Evolutionary conservation across 64 coral and sea anemone species (phyloP), one percentile per base, ranked within the genome.

Genomic region (Platygyra sinensis): DNA sequence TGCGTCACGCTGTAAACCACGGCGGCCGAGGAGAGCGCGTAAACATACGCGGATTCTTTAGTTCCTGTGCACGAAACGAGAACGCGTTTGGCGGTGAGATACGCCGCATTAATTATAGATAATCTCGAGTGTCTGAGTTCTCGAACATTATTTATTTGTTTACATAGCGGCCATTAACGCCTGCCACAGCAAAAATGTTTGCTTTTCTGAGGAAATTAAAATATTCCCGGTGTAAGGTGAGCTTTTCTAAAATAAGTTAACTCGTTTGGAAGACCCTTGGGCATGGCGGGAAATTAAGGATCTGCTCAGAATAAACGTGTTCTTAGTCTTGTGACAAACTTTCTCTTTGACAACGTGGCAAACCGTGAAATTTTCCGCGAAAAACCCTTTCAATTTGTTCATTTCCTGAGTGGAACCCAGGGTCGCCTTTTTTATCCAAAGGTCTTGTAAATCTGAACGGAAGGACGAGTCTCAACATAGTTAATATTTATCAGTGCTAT

Each of bases 1-100:
- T 95, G 76, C 32, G 96, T 93, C 19, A 98, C 93, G 11, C 93
- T 90, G 72, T 95, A 98, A 0, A 90, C 86, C 9, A 98, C 72
- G 9, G 96, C 93, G 14, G 96, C 96, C 2, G 96, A 77, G 13
- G 93, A 79, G 0, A 98, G 76, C 1, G 96, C 80, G 52, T 93
- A 93, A 0, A 83, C 90, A 59, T 60, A 98, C 2, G 90, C 96
- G 10, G 96, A 78, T 72, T 98, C 96, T 55, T 90, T 94, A 2
- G 96, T 98, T 60, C 93, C 96, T 98, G 87, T 16, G 74, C 18
- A 80, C 87, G 62, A 12, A 93, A 46, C 9, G 13, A 79, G 77
- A 71, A 10, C 8, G 10, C 31, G 52, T 74, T 77, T 78, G 42
- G 9, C 9, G 50, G 63, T 87, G 69, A 71, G 30, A 38, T 13